Base-by-base conservation (phyloP, 2,113 vertebrate species). In the Panthera tigris region DNA sequence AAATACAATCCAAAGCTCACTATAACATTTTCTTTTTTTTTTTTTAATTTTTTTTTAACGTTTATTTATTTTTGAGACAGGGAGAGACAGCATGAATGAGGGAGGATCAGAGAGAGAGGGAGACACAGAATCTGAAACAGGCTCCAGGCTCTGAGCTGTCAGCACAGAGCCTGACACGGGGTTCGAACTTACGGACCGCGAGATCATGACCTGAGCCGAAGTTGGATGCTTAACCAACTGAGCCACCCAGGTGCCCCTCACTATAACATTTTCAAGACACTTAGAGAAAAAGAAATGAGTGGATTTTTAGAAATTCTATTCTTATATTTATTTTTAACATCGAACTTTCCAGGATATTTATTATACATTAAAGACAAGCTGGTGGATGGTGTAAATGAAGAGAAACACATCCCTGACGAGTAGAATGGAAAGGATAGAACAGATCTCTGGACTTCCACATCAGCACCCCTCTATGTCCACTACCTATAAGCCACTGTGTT, bases 241-340 rank as follows among this genome's bases (percentile, higher is more conserved):
- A 45, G 45, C 45, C 45, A 45, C 45, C 45, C 45, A 45, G 45
- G 45, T 45, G 45, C 45, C 45, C 45, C 14, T 66, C 66, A 52
- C 52, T 14, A 3, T 27, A 74, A 81, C 16, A 21, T 33, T 91
- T 88, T 10, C 41, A 31, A 86, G 41, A 25, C 21, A 80, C 81
- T 23, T 21, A 33, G 33, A 94, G 63, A 63, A 82, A 94, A 96
- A 94, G 88, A 48, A 95, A 89, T 48, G 25, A 52, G 33, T 21
- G 15, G 29, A 21, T 18, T 66, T 80, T 92, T 57, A 79, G 71
- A 94, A 71, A 86, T 21, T 78, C 73, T 90, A 29, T 27, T 76
- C 50, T 27, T 57, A 16, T 36, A n/a, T 80, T 87, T 73, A 92
- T 39, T 69, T 89, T 63, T 87, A 45, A 68, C 52, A 48, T 74